Conservation (phyloP, 2,797 vertebrate species). For the Ctenosaura bakeri region DNA sequence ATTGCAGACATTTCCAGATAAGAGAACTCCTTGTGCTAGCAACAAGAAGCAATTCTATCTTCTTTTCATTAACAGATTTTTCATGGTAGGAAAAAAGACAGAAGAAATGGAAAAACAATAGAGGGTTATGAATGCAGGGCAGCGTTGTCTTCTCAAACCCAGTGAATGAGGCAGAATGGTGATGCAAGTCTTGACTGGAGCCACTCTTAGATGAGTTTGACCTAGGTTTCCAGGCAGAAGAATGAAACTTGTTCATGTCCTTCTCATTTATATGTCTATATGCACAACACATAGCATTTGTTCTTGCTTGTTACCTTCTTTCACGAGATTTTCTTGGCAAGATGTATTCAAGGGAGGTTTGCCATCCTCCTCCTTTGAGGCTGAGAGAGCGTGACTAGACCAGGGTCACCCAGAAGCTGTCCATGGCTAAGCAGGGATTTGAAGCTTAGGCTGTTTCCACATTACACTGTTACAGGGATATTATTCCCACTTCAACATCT, state of each 20-base stretch:
- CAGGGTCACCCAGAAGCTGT: too few species aligned
- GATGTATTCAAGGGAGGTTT: too few species aligned
- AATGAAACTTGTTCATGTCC: background rate
- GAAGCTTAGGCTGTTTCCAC: too few species aligned
- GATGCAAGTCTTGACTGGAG: background rate
- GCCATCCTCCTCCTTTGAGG: too few species aligned
- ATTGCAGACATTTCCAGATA: background rate
- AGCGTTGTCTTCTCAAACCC: background rate
- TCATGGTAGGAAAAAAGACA: background rate
- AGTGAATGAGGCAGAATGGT: background rate
- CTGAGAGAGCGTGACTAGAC: too few species aligned
- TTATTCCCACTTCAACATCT: too few species aligned
- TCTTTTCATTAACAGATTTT: background rate
- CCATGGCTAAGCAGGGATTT: too few species aligned
- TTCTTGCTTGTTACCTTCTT: background rate
- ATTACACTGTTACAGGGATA: too few species aligned
- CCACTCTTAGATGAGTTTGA: background rate
- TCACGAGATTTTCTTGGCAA: background rate
- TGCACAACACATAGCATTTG: background rate
- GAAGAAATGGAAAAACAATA: background rate
- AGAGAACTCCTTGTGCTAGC: background rate
- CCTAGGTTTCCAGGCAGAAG: background rate
- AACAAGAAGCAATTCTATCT: background rate
- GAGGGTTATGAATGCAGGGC: background rate
- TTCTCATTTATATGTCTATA: background rate